Base-by-base conservation (phyloP, 2,888 invertebrate species). In the Tryphoninae sp. region DNA sequence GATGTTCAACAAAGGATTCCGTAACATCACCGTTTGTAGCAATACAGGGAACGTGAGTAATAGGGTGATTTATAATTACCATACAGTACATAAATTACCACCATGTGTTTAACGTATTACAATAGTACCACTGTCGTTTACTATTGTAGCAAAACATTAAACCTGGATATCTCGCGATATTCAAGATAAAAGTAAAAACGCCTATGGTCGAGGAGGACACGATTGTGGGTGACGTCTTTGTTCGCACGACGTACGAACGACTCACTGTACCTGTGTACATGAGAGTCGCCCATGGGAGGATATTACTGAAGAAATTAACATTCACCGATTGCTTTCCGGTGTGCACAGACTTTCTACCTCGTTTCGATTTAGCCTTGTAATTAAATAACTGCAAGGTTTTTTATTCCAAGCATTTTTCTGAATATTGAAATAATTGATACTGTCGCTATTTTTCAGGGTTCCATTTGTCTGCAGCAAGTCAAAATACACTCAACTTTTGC, bases 281-380 rank as follows among this genome's bases (percentile, higher is more conserved):
- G 91, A 93, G 94, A 87, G 95, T 96, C n/a, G 95, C 96, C 0
- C 94, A 95, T 86, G 97, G 97, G 42, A 94, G 94, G 88, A 92
- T 97, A 81, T 89, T 90, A 9, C 82, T 91, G 72, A 90, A 91
- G 94, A 95, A 91, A 87, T 92, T 97, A 45, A 93, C 95, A 68
- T 96, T 97, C 90, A 94, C 95, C 84, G 95, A 96, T 90, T 96
- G 96, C 88, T 97, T 96, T 93, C 97, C 96, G 83, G 96, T 96
- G 92, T 94, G 94, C 93, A 83, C 33, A 55, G 16, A 64, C 16
- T 0, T 45, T 45, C n/a, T 69, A n/a, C 26, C n/a, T 42, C 13
- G 19, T 16, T 55, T 19, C 19, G n/a, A 49, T 59, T 19, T 8
- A 3, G 11, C 33, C 1, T 23, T 49, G 16, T 6, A 8, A 55